phyloP scores from a whole-genome alignment of 2,797 vertebrate species.

The Hypotaenidia okinawae region DNA sequence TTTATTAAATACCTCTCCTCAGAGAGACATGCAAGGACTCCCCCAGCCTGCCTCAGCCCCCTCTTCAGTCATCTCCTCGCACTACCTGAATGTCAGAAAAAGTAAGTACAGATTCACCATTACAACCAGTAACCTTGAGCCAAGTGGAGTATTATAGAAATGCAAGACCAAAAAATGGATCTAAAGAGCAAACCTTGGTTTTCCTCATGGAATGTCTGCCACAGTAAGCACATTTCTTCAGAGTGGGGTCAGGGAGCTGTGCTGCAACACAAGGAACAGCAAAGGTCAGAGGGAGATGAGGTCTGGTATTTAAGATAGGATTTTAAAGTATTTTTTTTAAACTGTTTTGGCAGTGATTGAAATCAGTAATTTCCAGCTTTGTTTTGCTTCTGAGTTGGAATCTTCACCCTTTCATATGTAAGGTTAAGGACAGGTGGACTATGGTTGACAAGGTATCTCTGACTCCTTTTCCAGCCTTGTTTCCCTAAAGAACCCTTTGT shows the following conservation, averaged over 20 bases:
- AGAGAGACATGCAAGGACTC: neutral
- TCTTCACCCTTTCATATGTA: neutral
- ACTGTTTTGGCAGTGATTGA: neutral
- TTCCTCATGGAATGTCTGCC: neutral
- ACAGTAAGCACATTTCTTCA: neutral
- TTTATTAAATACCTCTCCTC: neutral
- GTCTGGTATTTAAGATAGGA: neutral
- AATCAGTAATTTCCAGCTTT: neutral
- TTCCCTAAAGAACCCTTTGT: neutral
- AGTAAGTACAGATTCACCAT: neutral
- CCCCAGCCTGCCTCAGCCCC: neutral
- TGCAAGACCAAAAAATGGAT: neutral
- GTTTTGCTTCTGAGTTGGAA: neutral
- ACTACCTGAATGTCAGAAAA: neutral
- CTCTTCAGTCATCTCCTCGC: neutral
- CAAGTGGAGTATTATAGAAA: neutral
- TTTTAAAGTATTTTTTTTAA: neutral
- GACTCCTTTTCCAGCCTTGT: neutral
- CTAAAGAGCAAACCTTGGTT: neutral
- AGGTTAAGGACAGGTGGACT: neutral
- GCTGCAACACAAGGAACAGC: neutral
- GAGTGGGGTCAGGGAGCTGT: neutral
- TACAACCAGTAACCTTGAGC: neutral
- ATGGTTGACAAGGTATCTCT: neutral
- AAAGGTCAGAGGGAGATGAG: neutral